Percentiles rank a stretch among this genome's conserved stretches.
phyloP scores from a whole-genome alignment of 2,113 vertebrate species.

The Bucco capensis region DNA sequence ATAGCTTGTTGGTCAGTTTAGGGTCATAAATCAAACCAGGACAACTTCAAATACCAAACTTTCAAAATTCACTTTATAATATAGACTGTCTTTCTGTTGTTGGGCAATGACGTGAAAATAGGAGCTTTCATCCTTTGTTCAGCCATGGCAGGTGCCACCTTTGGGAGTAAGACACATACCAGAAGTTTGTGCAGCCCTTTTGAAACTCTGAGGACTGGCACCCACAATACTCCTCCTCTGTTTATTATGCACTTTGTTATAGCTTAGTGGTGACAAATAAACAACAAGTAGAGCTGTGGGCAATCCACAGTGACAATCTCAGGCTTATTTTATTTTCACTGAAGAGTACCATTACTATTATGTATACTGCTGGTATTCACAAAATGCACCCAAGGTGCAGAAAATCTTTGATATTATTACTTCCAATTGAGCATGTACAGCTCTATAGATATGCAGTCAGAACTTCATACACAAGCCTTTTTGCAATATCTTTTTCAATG shows the following conservation, averaged over 20 bases:
- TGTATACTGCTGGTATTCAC: neutral
- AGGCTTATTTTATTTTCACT: neutral
- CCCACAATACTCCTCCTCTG: neutral
- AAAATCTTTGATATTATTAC: neutral
- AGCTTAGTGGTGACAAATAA: neutral
- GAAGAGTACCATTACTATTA: neutral
- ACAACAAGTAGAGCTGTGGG: neutral
- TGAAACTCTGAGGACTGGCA: neutral
- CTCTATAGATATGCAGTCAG: neutral
- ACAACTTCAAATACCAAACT: neutral
- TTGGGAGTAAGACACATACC: neutral
- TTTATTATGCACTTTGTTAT: neutral
- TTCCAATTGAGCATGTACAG: neutral
- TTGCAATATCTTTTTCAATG: neutral
- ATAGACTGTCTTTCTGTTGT: neutral
- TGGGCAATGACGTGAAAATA: neutral
- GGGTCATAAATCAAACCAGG: too few species aligned
- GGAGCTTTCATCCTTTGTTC: neutral
- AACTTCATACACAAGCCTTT: neutral
- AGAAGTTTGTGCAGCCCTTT: neutral
- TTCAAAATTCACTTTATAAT: neutral
- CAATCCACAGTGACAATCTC: neutral
- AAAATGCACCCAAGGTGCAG: neutral
- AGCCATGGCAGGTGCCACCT: neutral
- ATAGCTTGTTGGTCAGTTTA: too few species aligned